Conservation (phyloP, 2,797 vertebrate species). For the Pteropus rufus region DNA sequence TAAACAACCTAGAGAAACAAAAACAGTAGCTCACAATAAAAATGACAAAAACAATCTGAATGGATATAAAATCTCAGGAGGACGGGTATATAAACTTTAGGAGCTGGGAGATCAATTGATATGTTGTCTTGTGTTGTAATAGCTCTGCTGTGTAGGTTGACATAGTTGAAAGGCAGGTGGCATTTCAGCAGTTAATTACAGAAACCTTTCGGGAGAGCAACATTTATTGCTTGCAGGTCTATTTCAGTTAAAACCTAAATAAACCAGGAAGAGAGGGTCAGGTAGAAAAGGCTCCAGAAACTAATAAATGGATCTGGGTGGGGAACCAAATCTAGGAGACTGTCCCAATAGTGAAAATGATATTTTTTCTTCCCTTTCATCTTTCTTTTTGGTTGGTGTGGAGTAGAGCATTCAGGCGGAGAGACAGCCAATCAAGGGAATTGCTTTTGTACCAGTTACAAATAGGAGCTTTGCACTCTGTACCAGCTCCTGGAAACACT, state of each 20-base stretch:
- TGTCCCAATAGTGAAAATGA: not conserved
- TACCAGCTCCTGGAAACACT: slow-evolving; percentile 32
- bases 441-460: slow-evolving; percentile 30
- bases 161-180: not conserved
- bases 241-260: slow-evolving; percentile 41
- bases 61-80: slow-evolving; percentile 49
- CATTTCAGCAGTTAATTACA: slow-evolving; percentile 57
- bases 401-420: not conserved
- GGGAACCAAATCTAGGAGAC: not conserved
- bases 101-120: slow-evolving; percentile 33
- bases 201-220: not conserved
- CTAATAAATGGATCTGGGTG: not conserved
- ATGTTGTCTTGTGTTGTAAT: slow-evolving; percentile 21
- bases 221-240: slow-evolving; percentile 48
- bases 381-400: not conserved
- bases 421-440: not conserved
- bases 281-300: slow-evolving; percentile 33
- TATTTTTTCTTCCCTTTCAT: not conserved
- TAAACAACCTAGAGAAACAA: slow-evolving; percentile 58
- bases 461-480: not conserved
- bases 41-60: slow-evolving; percentile 62
- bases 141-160: slow-evolving; percentile 16
- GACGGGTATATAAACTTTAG: slow-evolving; percentile 32
- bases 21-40: slow-evolving; percentile 57
- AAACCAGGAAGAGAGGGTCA: not conserved